phyloP scores from a whole-genome alignment of 30 jellyfish, hydroid and myxozoan species.

The Catostylus mosaicus region DNA sequence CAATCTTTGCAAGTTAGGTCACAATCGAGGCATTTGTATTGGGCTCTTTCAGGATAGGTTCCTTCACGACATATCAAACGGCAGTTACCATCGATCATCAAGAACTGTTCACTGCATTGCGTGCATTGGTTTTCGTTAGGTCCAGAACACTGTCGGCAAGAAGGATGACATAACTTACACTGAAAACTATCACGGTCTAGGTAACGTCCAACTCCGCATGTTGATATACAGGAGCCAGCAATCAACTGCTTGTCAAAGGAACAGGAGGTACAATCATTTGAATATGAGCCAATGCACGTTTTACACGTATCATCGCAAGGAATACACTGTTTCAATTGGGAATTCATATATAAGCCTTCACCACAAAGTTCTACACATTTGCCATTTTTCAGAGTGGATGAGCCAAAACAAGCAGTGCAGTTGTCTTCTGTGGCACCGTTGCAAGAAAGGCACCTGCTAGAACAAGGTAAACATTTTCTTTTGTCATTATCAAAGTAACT shows the following conservation, averaged over 20 bases:
- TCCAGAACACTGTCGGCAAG: conserved; percentile 68
- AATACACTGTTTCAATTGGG: conserved; percentile 41
- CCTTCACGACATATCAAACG: conserved; percentile 40
- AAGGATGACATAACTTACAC: conserved; percentile 43
- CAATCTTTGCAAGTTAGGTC: conserved; percentile 62
- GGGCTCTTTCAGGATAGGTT: conserved; percentile 19
- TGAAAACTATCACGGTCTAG: conserved; percentile 1
- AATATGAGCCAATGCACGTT: conserved; percentile 72
- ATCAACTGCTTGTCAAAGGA: conserved; percentile 21
- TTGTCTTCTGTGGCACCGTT: conserved; percentile 44
- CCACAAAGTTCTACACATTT: conserved; percentile 57
- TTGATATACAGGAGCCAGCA: conserved; percentile 58
- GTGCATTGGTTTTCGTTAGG: conserved; percentile 36
- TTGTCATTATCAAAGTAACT: conserved; percentile 2
- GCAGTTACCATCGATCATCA: conserved; percentile 42
- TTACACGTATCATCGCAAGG: conserved; percentile 83
- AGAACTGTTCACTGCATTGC: conserved; percentile 43
- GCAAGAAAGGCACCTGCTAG: conserved; percentile 51
- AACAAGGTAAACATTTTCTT: conserved; percentile 37
- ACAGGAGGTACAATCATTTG: conserved; percentile 82
- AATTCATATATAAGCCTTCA: conserved; percentile 39
- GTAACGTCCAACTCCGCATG: conserved; percentile 54
- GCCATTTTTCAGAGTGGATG: conserved; percentile 41
- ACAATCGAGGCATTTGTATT: conserved; percentile 31
- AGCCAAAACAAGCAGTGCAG: conserved; percentile 63